Base-by-base conservation (phyloP, 2,888 invertebrate genomes). In the Heliconius ismenius region DNA sequence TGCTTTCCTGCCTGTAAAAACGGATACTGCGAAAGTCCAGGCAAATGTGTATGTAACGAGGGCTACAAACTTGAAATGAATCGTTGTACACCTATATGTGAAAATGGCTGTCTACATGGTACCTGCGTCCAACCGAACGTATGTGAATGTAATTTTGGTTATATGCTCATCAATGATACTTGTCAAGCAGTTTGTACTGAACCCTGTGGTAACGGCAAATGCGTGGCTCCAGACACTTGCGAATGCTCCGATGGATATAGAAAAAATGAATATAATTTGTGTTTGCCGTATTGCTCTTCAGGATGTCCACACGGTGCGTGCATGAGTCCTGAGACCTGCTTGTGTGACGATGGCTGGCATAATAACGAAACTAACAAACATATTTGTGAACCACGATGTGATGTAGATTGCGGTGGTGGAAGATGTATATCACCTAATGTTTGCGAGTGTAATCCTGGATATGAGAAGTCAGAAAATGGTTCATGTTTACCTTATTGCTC, bases 151-250 rank as follows among this genome's bases (percentile, higher is more conserved):
- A 49, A 82, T 21, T 80, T 83, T 13, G 91, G 90, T 2, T 90
- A 86, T 74, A 73, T 26, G 28, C 77, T 72, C 4, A 77, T 79
- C 67, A 85, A 87, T 58, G 80, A 80, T 26, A 83, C 81, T 0
- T 90, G 90, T 58, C 82, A 83, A 75, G 87, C 88, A 0, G 78
- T 84, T n/a, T 95, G 95, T 79, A 81, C 84, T 0, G 88, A 91
- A 15, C 89, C 89, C 13, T 95, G 95, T 73, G 83, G 89, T 1
- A 95, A 95, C 83, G 95, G 94, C 4, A 82, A 81, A 1, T 95
- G 95, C 81, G 83, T 90, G 0, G 91, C 90, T 0, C 95, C 95
- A 1, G 90, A 94, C 68, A 88, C 85, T 0, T 95, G 95, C 79
- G 81, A 89, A 77, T 95, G 95, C 80, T 83, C 89, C 15, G 82